Evolutionary conservation across 2,888 invertebrate species (phyloP), one percentile per base, ranked within the genome.

Genomic region (Furcula furcula): DNA sequence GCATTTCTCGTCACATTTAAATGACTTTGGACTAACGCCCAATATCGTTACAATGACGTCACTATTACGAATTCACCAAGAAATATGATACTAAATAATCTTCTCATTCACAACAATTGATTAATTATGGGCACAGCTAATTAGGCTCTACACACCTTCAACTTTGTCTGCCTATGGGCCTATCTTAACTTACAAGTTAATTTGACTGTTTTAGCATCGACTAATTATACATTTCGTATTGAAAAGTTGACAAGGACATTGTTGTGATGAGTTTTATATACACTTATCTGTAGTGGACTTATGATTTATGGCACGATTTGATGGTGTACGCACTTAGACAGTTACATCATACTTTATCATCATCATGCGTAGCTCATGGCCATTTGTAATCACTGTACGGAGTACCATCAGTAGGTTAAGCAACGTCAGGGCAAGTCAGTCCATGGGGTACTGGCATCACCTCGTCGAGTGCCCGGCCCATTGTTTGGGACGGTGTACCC

Each of bases 81-180:
- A 21, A 4, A 9, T 20, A 18, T 7, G 7, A 3, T 21, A 3
- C 10, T 10, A 36, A 34, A 46, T 31, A 22, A 31, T 19, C 27
- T 25, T n/a, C 28, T 30, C 33, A 22, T 11, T 26, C 13, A 20
- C 18, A 15, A 34, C 26, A 54, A 50, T 55, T 51, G 52, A 57
- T 59, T 63, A 62, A 67, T 65, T 62, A 57, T 32, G 36, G 34
- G 31, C 31, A 31, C 16, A 34, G 38, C 40, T 53, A 61, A 64
- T 67, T 57, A 61, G 46, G 44, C 31, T 34, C 12, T 26, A 23
- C 33, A 14, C 16, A 33, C 69, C 70, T 63, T 71, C 70, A 70
- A 62, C 69, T 55, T 58, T 65, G 46, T 30, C 36, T 44, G 41
- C 51, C 50, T 15, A 21, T 54, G 51, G 49, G 50, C 26, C 32